Percentiles rank a stretch among this genome's conserved stretches.
Conservation (phyloP, 2,113 vertebrate species). For the Notechis scutatus region DNA sequence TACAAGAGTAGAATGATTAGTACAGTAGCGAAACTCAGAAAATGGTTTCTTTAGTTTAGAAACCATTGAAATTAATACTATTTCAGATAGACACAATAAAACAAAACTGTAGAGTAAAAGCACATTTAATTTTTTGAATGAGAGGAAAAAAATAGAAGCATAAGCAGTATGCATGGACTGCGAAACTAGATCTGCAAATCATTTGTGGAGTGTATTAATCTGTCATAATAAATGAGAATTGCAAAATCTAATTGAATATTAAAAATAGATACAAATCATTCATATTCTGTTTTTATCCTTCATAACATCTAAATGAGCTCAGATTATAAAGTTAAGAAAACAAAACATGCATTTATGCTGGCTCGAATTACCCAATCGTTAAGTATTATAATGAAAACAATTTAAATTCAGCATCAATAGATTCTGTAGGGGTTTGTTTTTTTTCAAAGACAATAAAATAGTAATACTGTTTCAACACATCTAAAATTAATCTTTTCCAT, state of each 20-base stretch:
- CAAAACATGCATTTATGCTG: not conserved
- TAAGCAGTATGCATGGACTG: not conserved
- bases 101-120: not conserved
- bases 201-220: not conserved
- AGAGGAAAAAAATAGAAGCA: not conserved
- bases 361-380: not conserved
- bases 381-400: not conserved
- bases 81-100: not conserved
- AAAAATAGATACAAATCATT: not conserved
- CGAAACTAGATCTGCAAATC: not conserved
- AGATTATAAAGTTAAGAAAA: not conserved
- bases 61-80: not conserved
- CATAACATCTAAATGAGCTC: not conserved
- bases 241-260: not conserved
- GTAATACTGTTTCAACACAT: not conserved
- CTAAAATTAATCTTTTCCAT: not conserved
- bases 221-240: not conserved
- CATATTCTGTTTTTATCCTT: not conserved
- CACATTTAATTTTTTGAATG: not conserved
- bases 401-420: not conserved
- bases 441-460: not conserved
- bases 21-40: not conserved
- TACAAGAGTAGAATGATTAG: not conserved
- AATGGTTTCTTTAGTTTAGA: not conserved
- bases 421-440: not conserved